Conservation (phyloP, 37 sponge, comb jelly and placozoan genomes). For the Oopsacas minuta region DNA sequence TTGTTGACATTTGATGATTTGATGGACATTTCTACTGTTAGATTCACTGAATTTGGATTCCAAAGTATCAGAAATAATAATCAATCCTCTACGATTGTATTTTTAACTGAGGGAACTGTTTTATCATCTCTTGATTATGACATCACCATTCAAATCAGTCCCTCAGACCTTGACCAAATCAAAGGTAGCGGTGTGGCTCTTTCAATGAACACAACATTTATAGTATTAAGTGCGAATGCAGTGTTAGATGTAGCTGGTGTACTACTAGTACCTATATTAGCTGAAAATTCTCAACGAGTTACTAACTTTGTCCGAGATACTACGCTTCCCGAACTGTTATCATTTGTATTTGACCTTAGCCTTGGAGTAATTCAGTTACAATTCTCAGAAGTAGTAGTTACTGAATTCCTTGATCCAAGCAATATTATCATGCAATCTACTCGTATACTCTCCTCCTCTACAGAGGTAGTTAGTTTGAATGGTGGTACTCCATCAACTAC, state of each 20-base stretch:
- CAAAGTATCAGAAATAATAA: slow-evolving; percentile 30
- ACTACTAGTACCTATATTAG: slow-evolving; percentile 20
- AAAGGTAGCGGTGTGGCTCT: slow-evolving; percentile 43
- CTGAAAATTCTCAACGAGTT: slow-evolving; percentile 17
- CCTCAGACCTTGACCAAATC: slow-evolving; percentile 41
- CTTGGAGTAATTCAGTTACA: slow-evolving; percentile 47
- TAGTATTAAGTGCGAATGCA: slow-evolving; percentile 21
- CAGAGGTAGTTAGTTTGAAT: background rate
- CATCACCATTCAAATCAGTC: slow-evolving; percentile 30
- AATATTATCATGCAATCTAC: slow-evolving; percentile 58
- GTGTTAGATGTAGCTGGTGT: slow-evolving; percentile 40
- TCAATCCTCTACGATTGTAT: background rate
- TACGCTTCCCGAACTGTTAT: slow-evolving; percentile 40
- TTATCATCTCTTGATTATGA: slow-evolving; percentile 19
- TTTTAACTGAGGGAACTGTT: background rate
- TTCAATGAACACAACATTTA: slow-evolving; percentile 37
- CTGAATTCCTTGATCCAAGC: slow-evolving; percentile 46
- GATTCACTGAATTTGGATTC: slow-evolving; percentile 33
- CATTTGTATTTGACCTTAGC: slow-evolving; percentile 62
- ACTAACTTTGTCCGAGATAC: slow-evolving; percentile 37
- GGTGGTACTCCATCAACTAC: background rate
- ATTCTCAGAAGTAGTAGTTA: slow-evolving; percentile 68
- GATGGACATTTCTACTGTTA: slow-evolving; percentile 33
- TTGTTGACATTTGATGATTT: slow-evolving; percentile 69
- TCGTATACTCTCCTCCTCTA: background rate